phyloP scores from a whole-genome alignment of 2,888 invertebrate genomes.

The Dysmachus trigonus region DNA sequence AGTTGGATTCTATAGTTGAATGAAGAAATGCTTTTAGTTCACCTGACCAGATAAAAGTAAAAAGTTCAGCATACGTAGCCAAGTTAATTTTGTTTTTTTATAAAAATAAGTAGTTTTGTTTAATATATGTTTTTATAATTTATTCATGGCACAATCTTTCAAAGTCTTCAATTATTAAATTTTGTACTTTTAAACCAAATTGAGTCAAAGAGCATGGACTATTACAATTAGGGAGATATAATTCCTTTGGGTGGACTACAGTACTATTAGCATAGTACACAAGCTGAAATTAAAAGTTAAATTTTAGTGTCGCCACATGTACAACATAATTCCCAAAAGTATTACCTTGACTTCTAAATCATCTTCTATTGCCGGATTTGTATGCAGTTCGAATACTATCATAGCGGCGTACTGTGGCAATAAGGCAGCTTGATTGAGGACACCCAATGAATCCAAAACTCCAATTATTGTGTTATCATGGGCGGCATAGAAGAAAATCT shows the following conservation, averaged over 20 bases:
- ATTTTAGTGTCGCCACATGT: too few species aligned
- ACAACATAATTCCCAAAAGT: not conserved
- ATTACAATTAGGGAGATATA: conserved; percentile 67
- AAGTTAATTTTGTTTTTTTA: too few species aligned
- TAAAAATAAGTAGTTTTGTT: not conserved
- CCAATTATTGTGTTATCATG: conserved; percentile 81
- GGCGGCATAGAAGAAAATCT: conserved; percentile 73
- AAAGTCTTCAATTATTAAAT: not conserved
- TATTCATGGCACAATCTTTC: not conserved
- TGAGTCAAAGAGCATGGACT: conserved; percentile 67
- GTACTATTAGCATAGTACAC: not conserved
- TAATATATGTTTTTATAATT: not conserved
- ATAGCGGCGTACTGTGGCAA: conserved; percentile 78
- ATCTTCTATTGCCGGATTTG: conserved; percentile 53
- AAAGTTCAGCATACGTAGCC: too few species aligned
- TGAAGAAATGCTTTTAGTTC: too few species aligned
- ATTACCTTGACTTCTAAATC: conserved; percentile 67
- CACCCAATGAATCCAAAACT: conserved; percentile 73
- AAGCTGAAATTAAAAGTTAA: too few species aligned
- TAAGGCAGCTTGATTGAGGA: too few species aligned
- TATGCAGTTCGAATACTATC: conserved; percentile 74
- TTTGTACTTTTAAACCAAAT: not conserved
- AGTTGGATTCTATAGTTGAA: too few species aligned
- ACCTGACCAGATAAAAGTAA: too few species aligned
- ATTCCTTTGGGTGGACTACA: not conserved